Evolutionary conservation across 2,113 vertebrate species (phyloP).

Genomic region (Tautogolabrus adspersus): DNA sequence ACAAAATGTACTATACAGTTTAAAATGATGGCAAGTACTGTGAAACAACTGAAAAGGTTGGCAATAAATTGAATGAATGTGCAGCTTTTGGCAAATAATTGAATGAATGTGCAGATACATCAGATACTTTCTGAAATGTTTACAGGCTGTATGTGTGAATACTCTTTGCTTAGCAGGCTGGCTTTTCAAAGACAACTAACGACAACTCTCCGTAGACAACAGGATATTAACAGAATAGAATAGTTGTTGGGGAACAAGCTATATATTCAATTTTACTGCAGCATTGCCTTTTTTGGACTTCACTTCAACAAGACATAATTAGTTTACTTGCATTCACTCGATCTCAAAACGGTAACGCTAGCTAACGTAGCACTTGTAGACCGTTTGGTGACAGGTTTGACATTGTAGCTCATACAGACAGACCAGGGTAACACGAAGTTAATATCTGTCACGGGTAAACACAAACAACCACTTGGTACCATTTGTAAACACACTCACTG

Average conservation of each 20-base stretch:
- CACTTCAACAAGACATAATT: not conserved
- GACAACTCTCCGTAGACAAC: no score
- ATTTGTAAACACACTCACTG: conserved; percentile 63
- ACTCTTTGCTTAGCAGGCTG: no score
- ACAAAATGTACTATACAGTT: not conserved
- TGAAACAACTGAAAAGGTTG: not conserved
- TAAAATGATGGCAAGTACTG: not conserved
- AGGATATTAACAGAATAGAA: no score
- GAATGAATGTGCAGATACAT: no score
- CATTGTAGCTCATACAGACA: not conserved
- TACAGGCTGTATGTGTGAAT: no score
- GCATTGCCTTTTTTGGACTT: not conserved
- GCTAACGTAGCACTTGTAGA: conserved; percentile 50
- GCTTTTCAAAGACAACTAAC: no score
- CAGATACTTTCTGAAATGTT: no score
- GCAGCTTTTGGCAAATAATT: not conserved
- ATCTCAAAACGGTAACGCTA: conserved; percentile 32
- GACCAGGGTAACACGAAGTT: not conserved
- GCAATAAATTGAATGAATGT: not conserved
- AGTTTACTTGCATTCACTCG: conserved; percentile 41
- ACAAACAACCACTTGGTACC: conserved; percentile 14
- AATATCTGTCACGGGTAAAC: conserved; percentile 10
- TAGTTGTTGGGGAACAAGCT: no score
- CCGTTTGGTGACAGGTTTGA: conserved; percentile 18
- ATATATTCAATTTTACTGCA: not conserved